Evolutionary conservation across 2,888 invertebrate species (phyloP).

Genomic region (Melanostoma scalare): DNA sequence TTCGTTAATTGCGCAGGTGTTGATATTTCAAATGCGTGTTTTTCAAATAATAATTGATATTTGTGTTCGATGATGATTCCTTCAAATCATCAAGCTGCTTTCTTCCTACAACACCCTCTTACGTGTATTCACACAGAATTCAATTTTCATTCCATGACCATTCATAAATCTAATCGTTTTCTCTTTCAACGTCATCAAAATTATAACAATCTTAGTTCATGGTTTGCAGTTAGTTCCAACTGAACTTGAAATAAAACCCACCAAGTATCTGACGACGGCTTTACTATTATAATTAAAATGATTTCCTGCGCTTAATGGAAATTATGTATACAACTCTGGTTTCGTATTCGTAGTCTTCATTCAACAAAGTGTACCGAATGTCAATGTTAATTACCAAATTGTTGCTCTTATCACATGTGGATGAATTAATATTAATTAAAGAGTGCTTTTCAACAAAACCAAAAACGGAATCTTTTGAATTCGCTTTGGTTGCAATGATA

Average conservation of each 20-base stretch:
- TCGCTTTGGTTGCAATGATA: not conserved
- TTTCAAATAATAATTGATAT: no score
- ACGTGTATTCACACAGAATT: no score
- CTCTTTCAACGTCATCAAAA: no score
- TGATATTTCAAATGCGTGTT: no score
- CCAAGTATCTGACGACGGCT: not conserved
- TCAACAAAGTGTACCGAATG: conserved; percentile 64
- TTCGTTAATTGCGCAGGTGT: no score
- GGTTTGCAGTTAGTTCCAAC: not conserved
- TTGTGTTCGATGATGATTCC: no score
- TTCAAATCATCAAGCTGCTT: no score
- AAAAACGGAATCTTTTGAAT: not conserved
- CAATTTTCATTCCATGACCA: no score
- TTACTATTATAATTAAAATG: conserved; percentile 27
- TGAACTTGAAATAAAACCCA: conserved; percentile 26
- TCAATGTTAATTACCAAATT: conserved; percentile 66
- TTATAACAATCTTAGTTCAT: no score
- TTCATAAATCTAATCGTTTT: no score
- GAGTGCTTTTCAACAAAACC: not conserved
- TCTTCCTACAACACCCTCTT: no score
- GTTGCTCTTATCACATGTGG: conserved; percentile 63
- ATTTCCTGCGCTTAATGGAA: conserved; percentile 5
- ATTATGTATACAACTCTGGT: conserved; percentile 1
- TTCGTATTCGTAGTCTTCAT: conserved; percentile 5
- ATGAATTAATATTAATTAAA: conserved; percentile 67